Conservation (phyloP, 2,113 vertebrate genomes). For the Sceloporus tristichus region DNA sequence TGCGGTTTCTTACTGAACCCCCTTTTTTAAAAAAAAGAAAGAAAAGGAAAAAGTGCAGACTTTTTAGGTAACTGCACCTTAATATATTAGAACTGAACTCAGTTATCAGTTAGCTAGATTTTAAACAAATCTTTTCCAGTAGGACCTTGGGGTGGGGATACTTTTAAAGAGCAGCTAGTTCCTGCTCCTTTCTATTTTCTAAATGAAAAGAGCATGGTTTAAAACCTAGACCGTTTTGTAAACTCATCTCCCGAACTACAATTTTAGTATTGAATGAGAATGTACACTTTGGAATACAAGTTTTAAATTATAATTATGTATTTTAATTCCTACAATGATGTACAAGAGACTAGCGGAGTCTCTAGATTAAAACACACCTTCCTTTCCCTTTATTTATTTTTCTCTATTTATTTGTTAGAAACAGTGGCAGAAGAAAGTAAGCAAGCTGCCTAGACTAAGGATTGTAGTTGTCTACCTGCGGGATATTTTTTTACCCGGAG, state of each 20-base stretch:
- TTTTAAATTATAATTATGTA: constrained; percentile 75
- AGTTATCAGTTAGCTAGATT: constrained; percentile 72
- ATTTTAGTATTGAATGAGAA: constrained; percentile 69
- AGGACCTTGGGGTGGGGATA: constrained; percentile 43
- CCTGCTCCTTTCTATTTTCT: constrained; percentile 36
- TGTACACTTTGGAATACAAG: constrained; percentile 72
- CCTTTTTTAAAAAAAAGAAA: no score
- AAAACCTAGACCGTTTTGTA: constrained; percentile 60
- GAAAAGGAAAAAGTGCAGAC: background rate
- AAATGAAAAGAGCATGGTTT: background rate
- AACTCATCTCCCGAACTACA: constrained; percentile 67
- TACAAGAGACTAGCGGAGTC: constrained; percentile 66
- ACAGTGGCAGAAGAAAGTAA: constrained; percentile 50
- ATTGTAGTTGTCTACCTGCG: background rate
- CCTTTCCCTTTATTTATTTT: constrained; percentile 76
- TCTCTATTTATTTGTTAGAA: constrained; percentile 78
- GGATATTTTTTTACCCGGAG: background rate
- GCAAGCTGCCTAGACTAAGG: constrained; percentile 38
- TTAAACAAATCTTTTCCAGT: constrained; percentile 72
- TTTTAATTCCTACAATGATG: constrained; percentile 62
- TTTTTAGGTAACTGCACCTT: constrained; percentile 69
- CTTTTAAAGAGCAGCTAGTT: constrained; percentile 67
- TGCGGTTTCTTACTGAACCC: constrained; percentile 66
- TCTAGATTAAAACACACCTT: constrained; percentile 62
- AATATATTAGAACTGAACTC: constrained; percentile 69